phyloP scores from a whole-genome alignment of 2,113 vertebrate genomes.

The Canis aureus region DNA sequence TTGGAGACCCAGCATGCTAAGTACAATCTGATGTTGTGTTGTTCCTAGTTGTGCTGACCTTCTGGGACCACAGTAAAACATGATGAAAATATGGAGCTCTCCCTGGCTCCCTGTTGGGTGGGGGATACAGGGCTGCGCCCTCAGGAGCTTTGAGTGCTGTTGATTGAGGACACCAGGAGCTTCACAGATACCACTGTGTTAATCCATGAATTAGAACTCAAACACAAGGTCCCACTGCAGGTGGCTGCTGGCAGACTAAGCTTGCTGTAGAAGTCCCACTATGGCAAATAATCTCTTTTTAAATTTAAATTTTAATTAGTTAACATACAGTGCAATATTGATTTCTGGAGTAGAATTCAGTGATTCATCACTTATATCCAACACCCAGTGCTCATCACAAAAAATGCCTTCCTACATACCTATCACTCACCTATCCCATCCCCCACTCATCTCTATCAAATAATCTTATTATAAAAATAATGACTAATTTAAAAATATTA shows the following conservation, averaged over 20 bases:
- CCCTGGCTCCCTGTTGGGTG: not conserved
- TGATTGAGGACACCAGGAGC: not conserved
- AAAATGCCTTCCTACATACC: too few species aligned
- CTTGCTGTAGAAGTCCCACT: not conserved
- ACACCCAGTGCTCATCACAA: too few species aligned
- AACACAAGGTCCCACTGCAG: not conserved
- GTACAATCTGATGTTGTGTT: not conserved
- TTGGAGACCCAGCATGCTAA: not conserved
- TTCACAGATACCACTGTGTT: not conserved
- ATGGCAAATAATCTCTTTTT: not conserved
- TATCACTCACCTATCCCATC: too few species aligned
- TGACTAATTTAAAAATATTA: not conserved
- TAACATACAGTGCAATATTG: not conserved
- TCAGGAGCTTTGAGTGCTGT: not conserved
- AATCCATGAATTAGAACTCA: not conserved
- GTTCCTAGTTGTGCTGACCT: not conserved
- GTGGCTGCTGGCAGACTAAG: not conserved
- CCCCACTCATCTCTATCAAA: too few species aligned
- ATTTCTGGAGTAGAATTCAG: not conserved
- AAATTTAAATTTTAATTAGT: not conserved
- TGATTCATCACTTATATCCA: not conserved
- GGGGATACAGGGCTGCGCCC: not conserved
- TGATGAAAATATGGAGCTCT: not conserved
- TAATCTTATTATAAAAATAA: not conserved
- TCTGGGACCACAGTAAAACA: not conserved